Evolutionary conservation across 2,797 vertebrate genomes (phyloP), one percentile per base, ranked within the genome.

Genomic region (Arctocebus calabarensis): DNA sequence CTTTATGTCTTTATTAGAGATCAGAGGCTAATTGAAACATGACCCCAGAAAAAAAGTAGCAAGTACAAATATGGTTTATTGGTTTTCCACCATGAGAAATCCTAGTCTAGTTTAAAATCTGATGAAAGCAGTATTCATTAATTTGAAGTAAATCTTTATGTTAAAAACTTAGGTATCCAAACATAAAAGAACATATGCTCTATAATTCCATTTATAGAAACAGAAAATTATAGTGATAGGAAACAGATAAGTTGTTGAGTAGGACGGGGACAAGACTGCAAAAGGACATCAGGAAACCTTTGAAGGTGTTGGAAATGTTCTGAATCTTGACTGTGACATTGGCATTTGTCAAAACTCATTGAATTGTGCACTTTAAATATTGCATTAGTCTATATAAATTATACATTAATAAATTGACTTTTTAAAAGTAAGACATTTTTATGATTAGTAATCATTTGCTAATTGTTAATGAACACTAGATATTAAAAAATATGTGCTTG

Each of bases 71-170:
- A 40, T 66, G 32, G 25, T 78, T 93, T 94, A 87, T 61, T 93
- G 77, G 59, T 79, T 81, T 90, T 88, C 27, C 14, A 62, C 2
- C 52, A 32, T 25, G 66, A 75, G 45, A 95, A 96, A 61, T 85
- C 62, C 25, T 78, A 3, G 19, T 86, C 64, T 94, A 34, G 20
- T 88, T 88, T 92, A 81, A 85, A 88, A 88, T 94, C 68, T 87
- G 22, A 91, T 74, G 34, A 93, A 59, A 84, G 68, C 17, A 89
- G 0, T 79, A 62, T 57, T 22, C 25, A 66, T 79, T 48, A 32
- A 20, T 91, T 95, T 93, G 91, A 89, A 86, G 45, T 86, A 79
- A 55, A 64, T 84, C 27, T 87, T 89, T 77, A 29, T 74, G 19
- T 64, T 87, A 77, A 83, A 94, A 84, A 73, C 19, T 2, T 62